Percentiles rank a stretch among this genome's conserved stretches.
Conservation (phyloP, 2,797 vertebrate species). For the Pampus argenteus region DNA sequence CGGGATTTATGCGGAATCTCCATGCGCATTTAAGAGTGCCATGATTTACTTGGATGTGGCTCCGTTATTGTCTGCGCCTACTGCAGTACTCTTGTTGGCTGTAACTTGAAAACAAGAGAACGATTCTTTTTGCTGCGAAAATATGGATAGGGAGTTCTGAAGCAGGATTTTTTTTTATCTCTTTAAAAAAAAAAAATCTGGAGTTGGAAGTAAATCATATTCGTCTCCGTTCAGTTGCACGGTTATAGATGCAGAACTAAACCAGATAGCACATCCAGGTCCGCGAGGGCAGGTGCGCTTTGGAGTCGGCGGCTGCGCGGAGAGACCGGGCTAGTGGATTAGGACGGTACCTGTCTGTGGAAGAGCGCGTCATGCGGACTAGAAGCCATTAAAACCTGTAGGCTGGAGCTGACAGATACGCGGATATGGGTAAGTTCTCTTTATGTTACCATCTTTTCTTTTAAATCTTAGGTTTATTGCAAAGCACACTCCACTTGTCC, state of each 20-base stretch:
- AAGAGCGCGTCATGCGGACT: constrained; percentile 84
- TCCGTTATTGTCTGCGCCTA: constrained; percentile 59
- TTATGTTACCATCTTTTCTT: constrained; percentile 9
- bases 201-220: constrained; percentile 74
- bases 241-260: constrained; percentile 62
- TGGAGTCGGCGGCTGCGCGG: constrained; percentile 78
- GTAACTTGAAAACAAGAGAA: constrained; percentile 61
- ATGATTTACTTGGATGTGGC: constrained; percentile 77
- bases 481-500: constrained; percentile 7
- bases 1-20: constrained; percentile 57
- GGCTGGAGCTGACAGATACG: constrained; percentile 82
- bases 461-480: constrained; percentile 24
- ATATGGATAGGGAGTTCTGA: constrained; percentile 59
- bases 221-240: constrained; percentile 49
- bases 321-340: constrained; percentile 74
- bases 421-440: constrained; percentile 85
- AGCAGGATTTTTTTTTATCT: constrained; percentile 35
- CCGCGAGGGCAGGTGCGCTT: constrained; percentile 80
- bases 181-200: constrained; percentile 51
- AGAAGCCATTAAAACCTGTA: constrained; percentile 83
- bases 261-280: constrained; percentile 63
- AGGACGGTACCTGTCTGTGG: constrained; percentile 79
- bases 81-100: constrained; percentile 72
- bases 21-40: constrained; percentile 57
- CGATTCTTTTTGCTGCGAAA: constrained; percentile 37